phyloP scores from a whole-genome alignment of 1,140 invertebrate genomes.

The Eumeta japonica region DNA sequence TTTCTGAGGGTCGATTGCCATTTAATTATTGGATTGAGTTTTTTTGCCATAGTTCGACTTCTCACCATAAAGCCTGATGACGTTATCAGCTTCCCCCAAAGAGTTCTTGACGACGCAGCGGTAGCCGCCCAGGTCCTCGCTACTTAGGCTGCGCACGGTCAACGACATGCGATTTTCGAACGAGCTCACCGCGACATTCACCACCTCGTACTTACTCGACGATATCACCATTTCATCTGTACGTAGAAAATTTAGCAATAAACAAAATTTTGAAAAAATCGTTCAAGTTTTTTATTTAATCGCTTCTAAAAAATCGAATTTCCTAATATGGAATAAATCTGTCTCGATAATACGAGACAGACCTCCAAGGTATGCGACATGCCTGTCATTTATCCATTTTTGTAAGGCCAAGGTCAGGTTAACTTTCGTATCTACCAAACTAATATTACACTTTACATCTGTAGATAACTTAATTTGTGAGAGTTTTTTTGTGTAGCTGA shows the following conservation, averaged over 20 bases:
- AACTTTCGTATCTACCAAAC: too few species aligned
- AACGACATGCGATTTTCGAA: slow-evolving; percentile 85
- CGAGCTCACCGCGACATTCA: slow-evolving; percentile 67
- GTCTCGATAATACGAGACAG: too few species aligned
- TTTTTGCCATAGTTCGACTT: not conserved
- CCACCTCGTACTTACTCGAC: slow-evolving; percentile 78
- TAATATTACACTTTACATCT: too few species aligned
- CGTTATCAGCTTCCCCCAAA: slow-evolving; percentile 84
- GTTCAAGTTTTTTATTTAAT: too few species aligned
- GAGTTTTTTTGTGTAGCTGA: too few species aligned
- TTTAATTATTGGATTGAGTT: not conserved
- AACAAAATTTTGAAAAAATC: not conserved
- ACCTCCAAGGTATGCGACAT: too few species aligned
- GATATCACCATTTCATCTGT: slow-evolving; percentile 82
- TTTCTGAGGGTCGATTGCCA: not conserved
- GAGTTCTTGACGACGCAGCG: slow-evolving; percentile 89
- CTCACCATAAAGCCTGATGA: slow-evolving; percentile 85
- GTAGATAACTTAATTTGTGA: too few species aligned
- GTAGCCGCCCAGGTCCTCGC: slow-evolving; percentile 81
- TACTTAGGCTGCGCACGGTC: slow-evolving; percentile 74
- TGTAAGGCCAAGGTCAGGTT: too few species aligned
- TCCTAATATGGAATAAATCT: too few species aligned
- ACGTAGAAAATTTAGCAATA: too few species aligned
- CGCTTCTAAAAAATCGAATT: too few species aligned
- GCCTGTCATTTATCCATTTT: too few species aligned